Conservation (phyloP, 2,113 vertebrate genomes). For the Nannobrachium achirus region DNA sequence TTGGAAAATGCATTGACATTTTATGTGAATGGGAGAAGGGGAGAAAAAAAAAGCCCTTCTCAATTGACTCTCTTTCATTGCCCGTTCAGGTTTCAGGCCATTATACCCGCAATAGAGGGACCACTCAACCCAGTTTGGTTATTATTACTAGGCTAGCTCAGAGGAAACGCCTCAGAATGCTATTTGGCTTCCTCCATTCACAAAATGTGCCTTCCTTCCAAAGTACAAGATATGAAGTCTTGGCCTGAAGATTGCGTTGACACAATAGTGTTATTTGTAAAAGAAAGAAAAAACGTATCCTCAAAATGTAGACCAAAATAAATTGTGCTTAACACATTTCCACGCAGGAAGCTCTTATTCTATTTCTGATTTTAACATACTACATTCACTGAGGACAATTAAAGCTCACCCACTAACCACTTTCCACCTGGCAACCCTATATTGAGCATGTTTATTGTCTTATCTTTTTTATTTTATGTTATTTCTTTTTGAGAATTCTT, state of each 20-base stretch:
- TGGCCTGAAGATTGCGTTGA: conserved; percentile 29
- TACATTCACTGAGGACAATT: no score
- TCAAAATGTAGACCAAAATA: no score
- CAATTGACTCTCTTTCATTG: conserved; percentile 70
- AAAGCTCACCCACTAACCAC: no score
- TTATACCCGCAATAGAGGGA: conserved; percentile 71
- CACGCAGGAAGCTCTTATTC: no score
- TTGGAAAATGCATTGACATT: conserved; percentile 79
- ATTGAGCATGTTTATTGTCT: no score
- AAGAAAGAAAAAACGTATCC: no score
- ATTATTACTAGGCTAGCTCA: conserved; percentile 57
- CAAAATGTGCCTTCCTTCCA: conserved; percentile 40
- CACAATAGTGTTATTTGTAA: no score
- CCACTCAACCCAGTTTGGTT: conserved; percentile 71
- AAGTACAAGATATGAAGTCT: conserved; percentile 45
- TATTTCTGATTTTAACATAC: no score
- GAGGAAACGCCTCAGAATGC: conserved; percentile 48
- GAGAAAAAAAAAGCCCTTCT: conserved; percentile 59
- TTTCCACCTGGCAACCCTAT: no score
- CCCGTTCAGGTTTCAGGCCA: conserved; percentile 71
- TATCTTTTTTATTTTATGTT: no score
- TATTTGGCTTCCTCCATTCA: conserved; percentile 46
- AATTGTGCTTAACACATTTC: no score
- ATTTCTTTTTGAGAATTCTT: no score
- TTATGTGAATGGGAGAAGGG: conserved; percentile 61